These are phyloP conservation scores for Heliornis fulica DNA, from an alignment of 2,113 vertebrate genomes.

Conservation along the genomic window DNA sequence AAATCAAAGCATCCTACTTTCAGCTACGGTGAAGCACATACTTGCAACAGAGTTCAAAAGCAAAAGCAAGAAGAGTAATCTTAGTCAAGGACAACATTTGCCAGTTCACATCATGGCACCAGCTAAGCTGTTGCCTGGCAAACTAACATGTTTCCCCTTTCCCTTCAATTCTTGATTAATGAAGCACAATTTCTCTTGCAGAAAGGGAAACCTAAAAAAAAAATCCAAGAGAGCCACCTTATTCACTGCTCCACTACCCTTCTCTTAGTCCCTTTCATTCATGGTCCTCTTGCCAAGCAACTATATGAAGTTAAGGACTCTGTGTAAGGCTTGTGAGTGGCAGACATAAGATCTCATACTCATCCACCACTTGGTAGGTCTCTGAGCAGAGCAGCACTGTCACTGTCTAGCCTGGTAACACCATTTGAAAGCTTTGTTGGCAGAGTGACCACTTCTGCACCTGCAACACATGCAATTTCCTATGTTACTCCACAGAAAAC, in stretches of 20 bases:
- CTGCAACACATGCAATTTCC: not conserved
- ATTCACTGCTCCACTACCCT: not conserved
- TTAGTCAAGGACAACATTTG: accelerated
- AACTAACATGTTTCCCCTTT: not conserved
- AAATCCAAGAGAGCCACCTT: not conserved
- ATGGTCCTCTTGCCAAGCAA: not conserved
- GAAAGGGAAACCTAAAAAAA: not conserved
- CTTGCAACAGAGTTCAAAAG: not conserved
- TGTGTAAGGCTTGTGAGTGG: not conserved
- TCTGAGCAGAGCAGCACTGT: not conserved
- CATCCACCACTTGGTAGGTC: accelerated
- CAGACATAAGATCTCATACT: not conserved
- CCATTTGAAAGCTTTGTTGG: not conserved
- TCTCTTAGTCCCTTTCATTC: not conserved
- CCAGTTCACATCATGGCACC: not conserved
- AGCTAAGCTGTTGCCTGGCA: not conserved
- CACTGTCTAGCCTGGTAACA: not conserved
- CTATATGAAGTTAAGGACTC: not conserved
- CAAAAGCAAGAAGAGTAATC: not conserved
- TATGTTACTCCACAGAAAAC: not conserved
- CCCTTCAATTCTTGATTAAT: not conserved
- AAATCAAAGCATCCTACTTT: not conserved
- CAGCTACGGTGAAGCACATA: not conserved
- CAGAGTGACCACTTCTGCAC: not conserved
- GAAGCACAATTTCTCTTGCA: not conserved